phyloP scores from a whole-genome alignment of 2,888 invertebrate species.

The Himalopsyche tibetana region DNA sequence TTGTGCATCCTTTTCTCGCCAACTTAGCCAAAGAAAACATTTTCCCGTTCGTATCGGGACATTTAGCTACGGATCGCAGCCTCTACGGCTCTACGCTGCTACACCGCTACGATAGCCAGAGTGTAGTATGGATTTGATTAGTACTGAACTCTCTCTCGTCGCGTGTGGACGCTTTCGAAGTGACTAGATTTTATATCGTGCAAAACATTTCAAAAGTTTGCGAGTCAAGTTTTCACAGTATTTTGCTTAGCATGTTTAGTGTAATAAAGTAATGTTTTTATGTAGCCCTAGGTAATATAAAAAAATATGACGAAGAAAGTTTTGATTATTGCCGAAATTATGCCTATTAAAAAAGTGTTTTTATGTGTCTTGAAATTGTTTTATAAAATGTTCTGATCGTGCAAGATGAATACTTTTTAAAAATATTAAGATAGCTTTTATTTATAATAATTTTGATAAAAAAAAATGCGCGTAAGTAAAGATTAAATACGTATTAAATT shows the following conservation, averaged over 20 bases:
- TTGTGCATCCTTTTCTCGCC: conserved; percentile 44
- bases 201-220: conserved; percentile 37
- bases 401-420: conserved; percentile 34
- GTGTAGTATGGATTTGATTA: conserved; percentile 60
- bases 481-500: not conserved
- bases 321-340: conserved; percentile 31
- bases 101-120: conserved; percentile 56
- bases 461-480: not conserved
- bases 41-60: not conserved
- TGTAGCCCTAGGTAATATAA: conserved; percentile 38
- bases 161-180: conserved; percentile 54
- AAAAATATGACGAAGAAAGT: conserved; percentile 33
- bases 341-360: conserved; percentile 18
- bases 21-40: conserved; percentile 14
- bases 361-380: conserved; percentile 15
- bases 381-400: conserved; percentile 15
- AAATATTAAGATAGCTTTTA: not conserved
- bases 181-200: conserved; percentile 7
- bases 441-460: not conserved
- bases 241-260: conserved; percentile 2
- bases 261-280: conserved; percentile 32
- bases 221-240: conserved; percentile 11
- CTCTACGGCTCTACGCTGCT: conserved; percentile 40
- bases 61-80: conserved; percentile 14
- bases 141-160: conserved; percentile 56